Evolutionary conservation across 1,140 invertebrate species (phyloP).

Genomic region (Cardiocondyla obscurior): DNA sequence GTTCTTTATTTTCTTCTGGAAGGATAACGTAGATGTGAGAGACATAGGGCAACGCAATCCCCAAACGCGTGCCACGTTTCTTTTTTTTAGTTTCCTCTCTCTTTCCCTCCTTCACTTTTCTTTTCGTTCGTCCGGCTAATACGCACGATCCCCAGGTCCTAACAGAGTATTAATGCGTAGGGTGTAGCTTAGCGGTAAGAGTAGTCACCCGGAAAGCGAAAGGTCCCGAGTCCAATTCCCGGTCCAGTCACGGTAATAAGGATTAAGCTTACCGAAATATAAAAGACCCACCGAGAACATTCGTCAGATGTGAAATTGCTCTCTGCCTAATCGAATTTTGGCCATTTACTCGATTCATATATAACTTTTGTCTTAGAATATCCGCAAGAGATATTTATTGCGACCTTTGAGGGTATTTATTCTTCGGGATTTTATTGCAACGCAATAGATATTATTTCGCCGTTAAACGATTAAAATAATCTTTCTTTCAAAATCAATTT

Average conservation of each 20-base stretch:
- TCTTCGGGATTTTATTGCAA: not conserved
- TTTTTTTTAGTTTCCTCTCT: not conserved
- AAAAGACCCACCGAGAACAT: not conserved
- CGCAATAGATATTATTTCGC: not conserved
- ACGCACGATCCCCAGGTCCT: not conserved
- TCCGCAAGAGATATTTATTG: not conserved
- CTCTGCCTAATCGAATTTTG: not conserved
- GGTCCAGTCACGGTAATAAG: not conserved
- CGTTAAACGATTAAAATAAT: not conserved
- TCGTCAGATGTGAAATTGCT: not conserved
- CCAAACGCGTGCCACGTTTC: not conserved
- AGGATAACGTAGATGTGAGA: not conserved
- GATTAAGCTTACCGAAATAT: not conserved
- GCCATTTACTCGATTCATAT: not conserved
- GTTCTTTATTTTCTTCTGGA: not conserved
- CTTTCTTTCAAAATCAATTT: too few relatives aligned
- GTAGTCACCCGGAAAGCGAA: slow-evolving; percentile 6
- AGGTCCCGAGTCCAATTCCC: not conserved
- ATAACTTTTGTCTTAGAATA: not conserved
- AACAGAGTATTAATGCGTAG: not conserved
- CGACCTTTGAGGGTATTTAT: not conserved
- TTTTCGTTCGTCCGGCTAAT: not conserved
- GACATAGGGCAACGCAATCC: not conserved
- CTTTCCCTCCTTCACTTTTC: not conserved
- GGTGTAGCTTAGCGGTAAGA: not conserved